Percentiles rank a stretch among this genome's conserved stretches.
These are phyloP conservation scores for Balaeniceps rex DNA, from an alignment of 2,113 vertebrate species.

Conservation along the genomic window DNA sequence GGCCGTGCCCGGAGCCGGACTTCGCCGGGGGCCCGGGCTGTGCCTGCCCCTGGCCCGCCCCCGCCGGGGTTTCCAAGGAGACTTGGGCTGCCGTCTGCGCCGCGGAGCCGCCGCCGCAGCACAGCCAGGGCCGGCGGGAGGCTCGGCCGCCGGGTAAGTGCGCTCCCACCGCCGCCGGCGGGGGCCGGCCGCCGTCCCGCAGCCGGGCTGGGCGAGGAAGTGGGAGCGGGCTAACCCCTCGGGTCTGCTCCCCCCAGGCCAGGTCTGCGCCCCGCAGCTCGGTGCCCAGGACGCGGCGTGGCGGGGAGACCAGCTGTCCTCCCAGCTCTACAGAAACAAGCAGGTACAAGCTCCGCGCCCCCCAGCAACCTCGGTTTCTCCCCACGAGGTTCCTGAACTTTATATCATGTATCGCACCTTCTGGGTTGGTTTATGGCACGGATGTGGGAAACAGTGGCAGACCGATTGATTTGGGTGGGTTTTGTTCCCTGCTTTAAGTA, in stretches of 20 bases:
- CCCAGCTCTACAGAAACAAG: constrained; percentile 89
- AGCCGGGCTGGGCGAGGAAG: not conserved
- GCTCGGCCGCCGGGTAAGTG: not conserved
- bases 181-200: not conserved
- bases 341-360: constrained; percentile 73
- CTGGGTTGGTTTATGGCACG: rapidly evolving
- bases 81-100: constrained; percentile 84
- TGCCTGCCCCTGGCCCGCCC: constrained; percentile 71
- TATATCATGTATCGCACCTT: not conserved
- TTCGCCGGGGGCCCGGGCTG: constrained; percentile 75
- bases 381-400: not conserved
- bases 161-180: too few species aligned
- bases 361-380: rapidly evolving
- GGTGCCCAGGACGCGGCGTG: constrained; percentile 60
- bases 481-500: not conserved
- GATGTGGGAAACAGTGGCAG: not conserved
- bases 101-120: constrained; percentile 73
- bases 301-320: constrained; percentile 78
- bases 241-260: constrained; percentile 33
- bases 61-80: constrained; percentile 88
- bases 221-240: not conserved
- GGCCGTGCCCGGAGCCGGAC: constrained; percentile 78
- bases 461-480: rapidly evolving
- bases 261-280: not conserved
- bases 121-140: constrained; percentile 61